A percentile compares a stretch with the other conserved stretches of the same genome.
These are phyloP conservation scores for Cheilosia grossa DNA, from an alignment of 2,888 invertebrate species.

Conservation along the genomic window DNA sequence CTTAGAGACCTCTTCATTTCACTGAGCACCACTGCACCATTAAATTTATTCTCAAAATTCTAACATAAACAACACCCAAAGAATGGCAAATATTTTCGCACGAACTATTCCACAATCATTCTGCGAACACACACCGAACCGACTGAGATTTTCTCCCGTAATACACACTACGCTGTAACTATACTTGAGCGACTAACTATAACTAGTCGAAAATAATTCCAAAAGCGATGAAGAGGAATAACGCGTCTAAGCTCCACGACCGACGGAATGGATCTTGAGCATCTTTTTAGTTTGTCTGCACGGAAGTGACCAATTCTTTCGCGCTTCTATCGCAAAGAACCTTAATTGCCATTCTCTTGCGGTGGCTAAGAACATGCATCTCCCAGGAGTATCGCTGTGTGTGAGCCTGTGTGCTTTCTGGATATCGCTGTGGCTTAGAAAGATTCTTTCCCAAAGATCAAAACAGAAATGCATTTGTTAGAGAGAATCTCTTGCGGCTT, in stretches of 20 bases:
- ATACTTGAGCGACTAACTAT: constrained; percentile 6
- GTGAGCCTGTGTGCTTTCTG: constrained; percentile 12
- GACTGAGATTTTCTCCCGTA: constrained; percentile 17
- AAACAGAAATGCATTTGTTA: constrained; percentile 68
- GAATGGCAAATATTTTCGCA: constrained; percentile 59
- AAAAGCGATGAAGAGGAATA: constrained; percentile 34
- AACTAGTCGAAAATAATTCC: constrained; percentile 8
- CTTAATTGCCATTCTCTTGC: constrained; percentile 72
- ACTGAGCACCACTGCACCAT: constrained; percentile 17
- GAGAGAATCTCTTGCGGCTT: constrained; percentile 43
- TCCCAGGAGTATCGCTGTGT: constrained; percentile 26
- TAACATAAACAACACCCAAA: constrained; percentile 14
- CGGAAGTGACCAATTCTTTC: constrained; percentile 68
- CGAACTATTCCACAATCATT: constrained; percentile 51
- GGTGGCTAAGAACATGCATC: constrained; percentile 57
- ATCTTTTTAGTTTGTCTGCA: constrained; percentile 46
- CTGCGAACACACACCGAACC: constrained; percentile 20
- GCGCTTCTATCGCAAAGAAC: constrained; percentile 51
- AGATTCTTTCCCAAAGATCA: constrained; percentile 66
- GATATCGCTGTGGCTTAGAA: constrained; percentile 50
- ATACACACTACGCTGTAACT: background rate
- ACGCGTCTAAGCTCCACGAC: constrained; percentile 67
- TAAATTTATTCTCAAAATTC: constrained; percentile 21
- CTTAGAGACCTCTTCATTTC: constrained; percentile 39
- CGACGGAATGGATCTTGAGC: constrained; percentile 58